phyloP scores from a whole-genome alignment of 1,140 invertebrate genomes.

The Zaprionus inermis region DNA sequence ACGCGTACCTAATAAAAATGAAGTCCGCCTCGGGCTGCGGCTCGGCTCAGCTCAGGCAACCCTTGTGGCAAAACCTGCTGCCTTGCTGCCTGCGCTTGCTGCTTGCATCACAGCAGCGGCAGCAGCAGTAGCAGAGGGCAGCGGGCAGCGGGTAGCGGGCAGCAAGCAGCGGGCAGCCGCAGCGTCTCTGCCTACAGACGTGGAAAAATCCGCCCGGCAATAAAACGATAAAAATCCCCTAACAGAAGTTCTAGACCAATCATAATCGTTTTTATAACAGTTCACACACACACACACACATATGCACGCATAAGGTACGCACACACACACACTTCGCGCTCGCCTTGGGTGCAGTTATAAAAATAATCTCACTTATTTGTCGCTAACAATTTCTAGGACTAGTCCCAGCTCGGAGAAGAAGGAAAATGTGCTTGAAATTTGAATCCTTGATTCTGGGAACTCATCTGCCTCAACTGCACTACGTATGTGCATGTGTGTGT shows the following conservation, averaged over 20 bases:
- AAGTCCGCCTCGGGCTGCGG: conserved; percentile 50
- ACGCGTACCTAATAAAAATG: conserved; percentile 62
- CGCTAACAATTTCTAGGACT: conserved; percentile 50
- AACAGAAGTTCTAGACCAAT: conserved; percentile 70
- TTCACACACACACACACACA: conserved; percentile 16
- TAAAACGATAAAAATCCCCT: conserved; percentile 73
- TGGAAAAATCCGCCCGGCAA: conserved; percentile 49
- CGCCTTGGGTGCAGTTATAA: conserved; percentile 66
- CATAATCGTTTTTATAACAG: conserved; percentile 81
- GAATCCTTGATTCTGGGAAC: conserved; percentile 80
- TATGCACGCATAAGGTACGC: conserved; percentile 36
- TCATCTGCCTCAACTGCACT: conserved; percentile 35
- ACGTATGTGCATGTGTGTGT: conserved; percentile 15
- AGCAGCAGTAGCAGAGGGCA: conserved; percentile 40
- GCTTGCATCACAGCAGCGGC: conserved; percentile 62
- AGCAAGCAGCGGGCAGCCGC: conserved; percentile 34
- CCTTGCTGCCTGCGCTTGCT: conserved; percentile 28
- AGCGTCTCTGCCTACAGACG: background rate
- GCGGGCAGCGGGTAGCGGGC: background rate
- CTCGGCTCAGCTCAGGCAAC: conserved; percentile 41
- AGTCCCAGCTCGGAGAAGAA: conserved; percentile 13
- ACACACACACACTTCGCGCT: background rate
- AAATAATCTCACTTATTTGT: conserved; percentile 83
- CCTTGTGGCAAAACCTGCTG: conserved; percentile 66
- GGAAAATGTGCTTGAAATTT: conserved; percentile 69